Evolutionary conservation across 2,888 invertebrate species (phyloP), one percentile per base, ranked within the genome.

Genomic region (Leptopilina syphax): DNA sequence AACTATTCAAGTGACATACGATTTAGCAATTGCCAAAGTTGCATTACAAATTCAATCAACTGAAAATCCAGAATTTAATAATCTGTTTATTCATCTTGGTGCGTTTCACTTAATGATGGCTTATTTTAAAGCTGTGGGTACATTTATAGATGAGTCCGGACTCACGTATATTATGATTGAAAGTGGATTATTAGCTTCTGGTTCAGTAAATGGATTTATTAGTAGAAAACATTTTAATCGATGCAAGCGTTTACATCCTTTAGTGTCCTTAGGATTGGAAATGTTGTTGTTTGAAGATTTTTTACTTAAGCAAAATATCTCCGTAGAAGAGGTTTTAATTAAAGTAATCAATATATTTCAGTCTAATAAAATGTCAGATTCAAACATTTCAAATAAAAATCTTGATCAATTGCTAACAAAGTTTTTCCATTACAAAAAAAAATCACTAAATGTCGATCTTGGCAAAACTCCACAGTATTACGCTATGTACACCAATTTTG

Each of bases 51-150:
- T 88, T 18, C 87, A 87, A 85, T 34, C 80, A 18, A 78, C 60
- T 0, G 84, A 87, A 76, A 78, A 77, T 65, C 84, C 85, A 0
- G 57, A 18, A 57, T 87, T 84, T 82, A 78, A 86, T 47, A 81
- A 84, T 70, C 10, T 87, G 41, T 88, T 87, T 63, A 85, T 88
- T 41, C 85, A 87, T 77, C 57, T 87, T 1, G 87, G 87, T 0
- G 41, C 80, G 1, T 88, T 88, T 76, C 86, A 88, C 63, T 83
- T 85, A 6, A 80, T 82, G 84, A 81, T 88, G 85, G 84, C 86
- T 8, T 86, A 78, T 83, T 87, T 89, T 77, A 88, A 88, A 85
- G 86, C 89, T 60, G 57, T 89, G 47, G 86, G 88, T 57, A 86
- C 85, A 83, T 87, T 86, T 83, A 88, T 88, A 34, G 85, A 88